phyloP scores from a whole-genome alignment of 2,113 vertebrate genomes.

The Odobenus rosmarus region DNA sequence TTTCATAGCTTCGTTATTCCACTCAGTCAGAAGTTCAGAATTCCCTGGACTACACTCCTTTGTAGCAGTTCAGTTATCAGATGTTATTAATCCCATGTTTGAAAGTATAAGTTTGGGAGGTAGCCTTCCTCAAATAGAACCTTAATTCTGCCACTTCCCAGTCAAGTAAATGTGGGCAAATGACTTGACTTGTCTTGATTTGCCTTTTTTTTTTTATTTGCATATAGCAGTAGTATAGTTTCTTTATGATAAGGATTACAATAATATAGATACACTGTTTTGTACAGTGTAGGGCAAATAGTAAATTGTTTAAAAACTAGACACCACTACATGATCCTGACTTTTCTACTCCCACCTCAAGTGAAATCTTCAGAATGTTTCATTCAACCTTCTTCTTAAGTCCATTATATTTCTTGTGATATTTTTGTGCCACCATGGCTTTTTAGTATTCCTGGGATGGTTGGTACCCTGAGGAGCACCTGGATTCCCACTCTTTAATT shows the following conservation, averaged over 20 bases:
- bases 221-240: background rate
- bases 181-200: background rate
- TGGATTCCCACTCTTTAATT: background rate
- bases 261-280: background rate
- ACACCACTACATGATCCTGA: background rate
- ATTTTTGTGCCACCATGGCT: background rate
- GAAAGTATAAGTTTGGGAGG: background rate
- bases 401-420: background rate
- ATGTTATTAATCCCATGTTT: background rate
- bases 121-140: background rate
- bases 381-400: background rate
- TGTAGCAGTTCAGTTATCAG: background rate
- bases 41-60: background rate
- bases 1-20: background rate
- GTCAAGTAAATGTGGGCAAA: background rate
- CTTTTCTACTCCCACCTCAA: background rate
- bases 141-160: background rate
- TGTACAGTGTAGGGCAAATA: background rate
- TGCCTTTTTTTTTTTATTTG: background rate
- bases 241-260: background rate
- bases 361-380: background rate
- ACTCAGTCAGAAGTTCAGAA: background rate
- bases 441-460: background rate
- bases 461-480: background rate
- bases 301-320: background rate